Evolutionary conservation across 1,140 invertebrate species (phyloP).

Genomic region (Cephus cinctus): DNA sequence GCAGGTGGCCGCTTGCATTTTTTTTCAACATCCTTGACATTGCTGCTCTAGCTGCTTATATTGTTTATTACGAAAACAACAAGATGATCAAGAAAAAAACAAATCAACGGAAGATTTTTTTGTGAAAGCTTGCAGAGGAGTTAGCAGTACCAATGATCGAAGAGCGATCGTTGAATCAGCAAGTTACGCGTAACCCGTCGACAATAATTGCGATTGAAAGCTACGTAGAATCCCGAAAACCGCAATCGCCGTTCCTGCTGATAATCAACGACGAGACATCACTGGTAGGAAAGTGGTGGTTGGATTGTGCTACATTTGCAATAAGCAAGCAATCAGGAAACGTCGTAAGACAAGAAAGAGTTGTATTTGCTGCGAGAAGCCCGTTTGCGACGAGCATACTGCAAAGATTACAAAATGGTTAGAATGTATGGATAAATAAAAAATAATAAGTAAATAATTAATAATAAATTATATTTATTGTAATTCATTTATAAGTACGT

Average conservation of each 20-base stretch:
- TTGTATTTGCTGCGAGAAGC: conserved; percentile 5
- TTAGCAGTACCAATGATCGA: conserved; percentile 1
- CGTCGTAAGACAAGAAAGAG: conserved; percentile 4
- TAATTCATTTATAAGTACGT: no score
- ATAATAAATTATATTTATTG: no score
- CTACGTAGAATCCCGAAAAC: not conserved
- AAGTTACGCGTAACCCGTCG: not conserved
- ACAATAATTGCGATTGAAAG: not conserved
- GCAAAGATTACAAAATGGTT: no score
- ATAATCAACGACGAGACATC: not conserved
- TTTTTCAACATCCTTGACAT: conserved; percentile 26
- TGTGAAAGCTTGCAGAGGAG: not conserved
- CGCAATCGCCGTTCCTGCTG: not conserved
- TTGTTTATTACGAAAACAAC: conserved; percentile 15
- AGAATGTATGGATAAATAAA: no score
- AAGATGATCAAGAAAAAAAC: not conserved
- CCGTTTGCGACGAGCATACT: conserved; percentile 7
- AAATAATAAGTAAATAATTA: no score
- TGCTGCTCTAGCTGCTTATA: conserved; percentile 14
- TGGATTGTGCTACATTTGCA: conserved; percentile 6
- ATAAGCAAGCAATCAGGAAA: not conserved
- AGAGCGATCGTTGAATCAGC: not conserved
- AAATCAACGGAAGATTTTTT: conserved; percentile 7
- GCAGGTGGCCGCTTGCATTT: conserved; percentile 27
- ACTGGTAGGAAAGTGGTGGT: not conserved